Conservation (phyloP, 2,888 invertebrate genomes). For the Calliphora vomitoria region DNA sequence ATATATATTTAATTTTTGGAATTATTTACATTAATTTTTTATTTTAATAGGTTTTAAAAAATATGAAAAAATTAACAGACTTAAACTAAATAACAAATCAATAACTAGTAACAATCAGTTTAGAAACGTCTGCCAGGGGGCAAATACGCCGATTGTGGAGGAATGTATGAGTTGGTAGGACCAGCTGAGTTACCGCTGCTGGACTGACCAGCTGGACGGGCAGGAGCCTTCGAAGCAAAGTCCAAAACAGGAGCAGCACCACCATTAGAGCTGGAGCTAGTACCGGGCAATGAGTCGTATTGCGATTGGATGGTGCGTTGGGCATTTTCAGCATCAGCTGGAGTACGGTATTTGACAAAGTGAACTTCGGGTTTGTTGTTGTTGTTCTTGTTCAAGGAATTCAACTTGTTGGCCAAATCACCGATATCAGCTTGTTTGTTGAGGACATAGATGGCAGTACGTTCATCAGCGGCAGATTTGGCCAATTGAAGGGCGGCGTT, state of each 20-base stretch:
- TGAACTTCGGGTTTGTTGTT: conserved; percentile 81
- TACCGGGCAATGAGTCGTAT: conserved; percentile 80
- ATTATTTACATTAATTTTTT: conserved; percentile 24
- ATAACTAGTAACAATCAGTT: conserved; percentile 53
- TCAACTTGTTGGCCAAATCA: conserved; percentile 79
- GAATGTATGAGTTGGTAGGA: conserved; percentile 71
- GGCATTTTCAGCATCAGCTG: conserved; percentile 82
- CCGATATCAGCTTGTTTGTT: conserved; percentile 81
- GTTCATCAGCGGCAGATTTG: conserved; percentile 80
- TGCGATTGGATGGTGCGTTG: conserved; percentile 82
- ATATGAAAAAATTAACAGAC: conserved; percentile 26
- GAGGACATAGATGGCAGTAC: conserved; percentile 81
- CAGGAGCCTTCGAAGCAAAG: conserved; percentile 75
- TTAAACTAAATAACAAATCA: conserved; percentile 74
- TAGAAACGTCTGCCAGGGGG: conserved; percentile 76
- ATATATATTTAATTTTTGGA: background rate
- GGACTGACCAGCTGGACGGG: background rate
- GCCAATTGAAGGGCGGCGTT: conserved; percentile 81
- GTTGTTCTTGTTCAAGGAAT: conserved; percentile 76
- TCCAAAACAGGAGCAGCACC: conserved; percentile 80
- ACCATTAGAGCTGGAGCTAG: conserved; percentile 78
- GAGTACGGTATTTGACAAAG: conserved; percentile 82
- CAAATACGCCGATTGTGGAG: conserved; percentile 75
- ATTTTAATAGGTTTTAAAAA: conserved; percentile 8
- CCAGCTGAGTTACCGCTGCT: conserved; percentile 24